These are phyloP conservation scores for Caenorhabditis angaria DNA, from an alignment of 2,888 invertebrate genomes.

Conservation along the genomic window DNA sequence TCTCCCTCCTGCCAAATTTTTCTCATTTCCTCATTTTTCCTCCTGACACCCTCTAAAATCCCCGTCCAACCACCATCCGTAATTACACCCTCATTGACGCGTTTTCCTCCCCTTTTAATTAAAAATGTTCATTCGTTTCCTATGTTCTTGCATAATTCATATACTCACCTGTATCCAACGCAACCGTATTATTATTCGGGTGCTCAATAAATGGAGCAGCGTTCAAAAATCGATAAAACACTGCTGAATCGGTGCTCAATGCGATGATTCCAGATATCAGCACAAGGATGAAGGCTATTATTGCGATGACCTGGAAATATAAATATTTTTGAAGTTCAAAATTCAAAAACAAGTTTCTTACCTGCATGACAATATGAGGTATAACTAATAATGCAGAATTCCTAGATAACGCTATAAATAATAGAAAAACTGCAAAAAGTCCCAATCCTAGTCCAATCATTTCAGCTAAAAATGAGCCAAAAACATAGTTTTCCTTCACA, in stretches of 20 bases:
- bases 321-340: no score
- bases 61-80: no score
- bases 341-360: slow-evolving; percentile 20
- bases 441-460: slow-evolving; percentile 59
- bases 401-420: slow-evolving; percentile 63
- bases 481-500: slow-evolving; percentile 59
- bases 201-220: slow-evolving; percentile 69
- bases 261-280: slow-evolving; percentile 65
- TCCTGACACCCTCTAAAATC: no score
- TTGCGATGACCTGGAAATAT: slow-evolving; percentile 61
- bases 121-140: neutral
- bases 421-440: slow-evolving; percentile 55
- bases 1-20: no score
- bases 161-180: slow-evolving; percentile 52
- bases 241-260: slow-evolving; percentile 63
- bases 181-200: slow-evolving; percentile 66
- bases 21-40: no score
- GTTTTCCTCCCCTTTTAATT: neutral
- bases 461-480: slow-evolving; percentile 54
- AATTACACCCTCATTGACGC: neutral
- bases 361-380: slow-evolving; percentile 71
- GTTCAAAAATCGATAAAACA: slow-evolving; percentile 69
- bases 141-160: neutral
- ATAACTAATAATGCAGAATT: slow-evolving; percentile 65
- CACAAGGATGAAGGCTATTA: slow-evolving; percentile 61